Evolutionary conservation across 2,888 invertebrate species (phyloP).

Genomic region (Drosophila anceps): DNA sequence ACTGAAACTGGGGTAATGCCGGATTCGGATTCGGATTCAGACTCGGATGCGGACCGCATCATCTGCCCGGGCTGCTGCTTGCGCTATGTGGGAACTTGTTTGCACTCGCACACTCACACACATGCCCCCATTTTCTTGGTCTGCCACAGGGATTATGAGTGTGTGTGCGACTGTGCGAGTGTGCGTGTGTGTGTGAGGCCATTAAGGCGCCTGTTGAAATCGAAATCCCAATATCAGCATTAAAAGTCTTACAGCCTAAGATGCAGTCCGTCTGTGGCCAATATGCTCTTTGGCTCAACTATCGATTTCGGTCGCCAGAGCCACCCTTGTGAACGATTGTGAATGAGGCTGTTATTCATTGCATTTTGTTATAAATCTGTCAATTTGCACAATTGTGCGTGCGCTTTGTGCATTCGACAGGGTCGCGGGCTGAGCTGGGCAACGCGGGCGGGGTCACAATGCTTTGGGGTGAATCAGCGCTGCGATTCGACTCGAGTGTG

Average conservation of each 20-base stretch:
- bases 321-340: constrained; percentile 62
- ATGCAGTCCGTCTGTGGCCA: constrained; percentile 32
- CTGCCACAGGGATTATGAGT: constrained; percentile 54
- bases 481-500: constrained; percentile 17
- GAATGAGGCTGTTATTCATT: constrained; percentile 75
- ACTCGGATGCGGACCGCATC: constrained; percentile 49
- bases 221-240: constrained; percentile 53
- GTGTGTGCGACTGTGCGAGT: no score
- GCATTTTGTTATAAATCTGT: constrained; percentile 81
- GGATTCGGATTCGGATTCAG: constrained; percentile 61
- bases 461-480: constrained; percentile 28
- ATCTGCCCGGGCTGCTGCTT: constrained; percentile 28
- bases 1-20: constrained; percentile 63
- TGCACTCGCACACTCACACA: constrained; percentile 6
- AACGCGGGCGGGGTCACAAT: neutral
- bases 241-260: constrained; percentile 55
- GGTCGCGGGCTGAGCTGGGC: constrained; percentile 26
- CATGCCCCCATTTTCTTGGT: constrained; percentile 61
- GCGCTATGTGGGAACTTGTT: constrained; percentile 45
- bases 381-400: constrained; percentile 80
- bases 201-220: constrained; percentile 76
- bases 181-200: constrained; percentile 40
- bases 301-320: constrained; percentile 38
- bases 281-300: constrained; percentile 13
- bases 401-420: constrained; percentile 57